These are phyloP conservation scores for Pheosia gnoma DNA, from an alignment of 2,888 invertebrate genomes.

Conservation along the genomic window DNA sequence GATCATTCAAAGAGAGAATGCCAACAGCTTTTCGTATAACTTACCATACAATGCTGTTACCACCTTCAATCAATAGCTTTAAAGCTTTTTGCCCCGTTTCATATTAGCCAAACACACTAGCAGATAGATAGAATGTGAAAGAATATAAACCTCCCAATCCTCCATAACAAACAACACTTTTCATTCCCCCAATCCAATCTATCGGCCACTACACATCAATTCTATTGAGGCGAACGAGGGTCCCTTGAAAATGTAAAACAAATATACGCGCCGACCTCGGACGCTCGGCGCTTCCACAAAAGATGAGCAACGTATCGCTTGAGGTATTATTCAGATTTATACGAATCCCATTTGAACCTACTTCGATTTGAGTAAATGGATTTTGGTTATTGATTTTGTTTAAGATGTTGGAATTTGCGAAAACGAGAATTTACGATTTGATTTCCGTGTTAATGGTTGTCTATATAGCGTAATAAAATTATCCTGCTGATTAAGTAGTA, in stretches of 20 bases:
- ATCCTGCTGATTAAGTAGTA: too few relatives aligned
- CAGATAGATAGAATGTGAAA: background rate
- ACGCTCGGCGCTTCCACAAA: conserved; percentile 16
- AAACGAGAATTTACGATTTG: background rate
- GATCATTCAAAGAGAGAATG: too few relatives aligned
- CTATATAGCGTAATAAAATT: too few relatives aligned
- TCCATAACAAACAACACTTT: background rate
- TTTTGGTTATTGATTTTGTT: conserved; percentile 1
- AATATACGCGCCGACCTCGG: conserved; percentile 29
- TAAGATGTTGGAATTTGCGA: background rate
- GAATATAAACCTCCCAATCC: background rate
- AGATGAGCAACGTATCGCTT: conserved; percentile 10
- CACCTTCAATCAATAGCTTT: too few relatives aligned
- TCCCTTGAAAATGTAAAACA: conserved; percentile 39
- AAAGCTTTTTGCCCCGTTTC: too few relatives aligned
- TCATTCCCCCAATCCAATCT: conserved; percentile 1
- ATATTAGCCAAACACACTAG: too few relatives aligned
- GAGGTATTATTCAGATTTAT: conserved; percentile 14
- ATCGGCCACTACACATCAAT: conserved; percentile 8
- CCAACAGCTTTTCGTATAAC: too few relatives aligned
- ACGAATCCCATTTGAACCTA: conserved; percentile 8
- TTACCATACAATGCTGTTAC: too few relatives aligned
- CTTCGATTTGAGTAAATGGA: conserved; percentile 4
- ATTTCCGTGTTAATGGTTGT: background rate
- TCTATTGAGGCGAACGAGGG: conserved; percentile 14